Evolutionary conservation across 2,888 invertebrate species (phyloP).

Genomic region (Rhingia campestris): DNA sequence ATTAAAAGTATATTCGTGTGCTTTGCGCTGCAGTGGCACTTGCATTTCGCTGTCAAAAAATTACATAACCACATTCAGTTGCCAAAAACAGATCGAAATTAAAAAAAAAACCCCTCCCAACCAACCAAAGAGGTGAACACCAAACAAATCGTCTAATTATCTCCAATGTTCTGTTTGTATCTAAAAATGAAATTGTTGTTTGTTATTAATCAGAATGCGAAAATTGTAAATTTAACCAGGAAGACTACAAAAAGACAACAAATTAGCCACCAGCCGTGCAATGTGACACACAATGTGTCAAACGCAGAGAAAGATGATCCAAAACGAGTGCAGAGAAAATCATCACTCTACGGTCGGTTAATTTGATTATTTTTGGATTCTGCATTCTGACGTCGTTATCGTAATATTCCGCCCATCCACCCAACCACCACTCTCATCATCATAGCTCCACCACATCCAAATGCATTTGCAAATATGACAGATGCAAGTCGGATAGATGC

Average conservation of each 20-base stretch:
- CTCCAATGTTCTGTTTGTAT: conserved; percentile 42
- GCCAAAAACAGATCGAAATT: conserved; percentile 35
- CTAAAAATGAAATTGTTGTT: conserved; percentile 48
- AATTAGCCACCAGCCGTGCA: conserved; percentile 4
- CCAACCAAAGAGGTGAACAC: conserved; percentile 5
- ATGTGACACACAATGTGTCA: conserved; percentile 33
- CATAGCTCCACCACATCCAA: conserved; percentile 21
- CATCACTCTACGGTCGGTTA: conserved; percentile 42
- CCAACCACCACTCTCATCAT: not conserved
- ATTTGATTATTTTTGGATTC: conserved; percentile 62
- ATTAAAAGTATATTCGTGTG: conserved; percentile 26
- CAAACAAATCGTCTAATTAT: conserved; percentile 58
- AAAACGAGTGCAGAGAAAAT: conserved; percentile 20
- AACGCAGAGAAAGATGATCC: not conserved
- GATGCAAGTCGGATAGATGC: conserved; percentile 61
- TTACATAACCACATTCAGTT: conserved; percentile 51
- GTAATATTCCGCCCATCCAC: conserved; percentile 20
- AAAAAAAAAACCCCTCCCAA: not conserved
- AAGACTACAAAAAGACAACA: conserved; percentile 17
- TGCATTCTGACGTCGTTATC: conserved; percentile 71
- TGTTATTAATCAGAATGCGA: conserved; percentile 50
- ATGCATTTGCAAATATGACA: conserved; percentile 66
- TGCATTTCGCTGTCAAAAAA: conserved; percentile 32
- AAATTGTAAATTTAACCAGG: conserved; percentile 54
- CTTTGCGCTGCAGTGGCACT: conserved; percentile 29